Evolutionary conservation across 1,140 invertebrate genomes (phyloP).

Genomic region (Sitophilus oryzae): DNA sequence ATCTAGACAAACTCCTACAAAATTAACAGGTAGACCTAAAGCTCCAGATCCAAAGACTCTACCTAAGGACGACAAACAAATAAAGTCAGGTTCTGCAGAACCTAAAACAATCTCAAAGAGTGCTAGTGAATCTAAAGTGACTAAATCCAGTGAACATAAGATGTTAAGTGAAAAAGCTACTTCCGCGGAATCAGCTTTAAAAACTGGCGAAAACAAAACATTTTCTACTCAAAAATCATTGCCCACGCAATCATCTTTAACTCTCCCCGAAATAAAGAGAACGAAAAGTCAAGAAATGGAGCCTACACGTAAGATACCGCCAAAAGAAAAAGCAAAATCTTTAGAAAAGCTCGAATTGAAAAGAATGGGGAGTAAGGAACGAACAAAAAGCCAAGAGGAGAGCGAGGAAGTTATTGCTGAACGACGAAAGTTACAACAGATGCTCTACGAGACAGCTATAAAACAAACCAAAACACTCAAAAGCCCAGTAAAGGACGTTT

Average conservation of each 20-base stretch:
- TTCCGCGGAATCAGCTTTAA: slow-evolving; percentile 15
- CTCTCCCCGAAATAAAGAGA: slow-evolving; percentile 52
- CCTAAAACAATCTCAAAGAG: slow-evolving; percentile 13
- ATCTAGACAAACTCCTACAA: slow-evolving; percentile 1
- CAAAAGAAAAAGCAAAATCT: slow-evolving; percentile 60
- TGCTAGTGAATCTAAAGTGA: neutral
- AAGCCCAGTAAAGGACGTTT: slow-evolving; percentile 59
- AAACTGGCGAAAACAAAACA: slow-evolving; percentile 16
- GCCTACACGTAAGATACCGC: slow-evolving; percentile 48
- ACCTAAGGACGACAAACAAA: slow-evolving; percentile 7
- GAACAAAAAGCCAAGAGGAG: slow-evolving; percentile 62
- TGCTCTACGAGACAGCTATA: slow-evolving; percentile 63
- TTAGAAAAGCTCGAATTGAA: slow-evolving; percentile 58
- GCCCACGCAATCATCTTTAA: slow-evolving; percentile 49
- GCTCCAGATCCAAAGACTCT: slow-evolving; percentile 9
- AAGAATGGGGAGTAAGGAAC: slow-evolving; percentile 56
- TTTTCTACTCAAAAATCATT: slow-evolving; percentile 33
- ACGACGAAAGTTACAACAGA: slow-evolving; percentile 62
- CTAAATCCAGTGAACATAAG: neutral
- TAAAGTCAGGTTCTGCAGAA: slow-evolving; percentile 15
- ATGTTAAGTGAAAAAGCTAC: slow-evolving; percentile 21
- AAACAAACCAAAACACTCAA: slow-evolving; percentile 64
- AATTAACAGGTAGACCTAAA: slow-evolving; percentile 8
- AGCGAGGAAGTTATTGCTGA: slow-evolving; percentile 61
- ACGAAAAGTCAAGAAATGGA: slow-evolving; percentile 59